Base-by-base conservation (phyloP, 1,140 invertebrate genomes). In the Penaeus indicus region DNA sequence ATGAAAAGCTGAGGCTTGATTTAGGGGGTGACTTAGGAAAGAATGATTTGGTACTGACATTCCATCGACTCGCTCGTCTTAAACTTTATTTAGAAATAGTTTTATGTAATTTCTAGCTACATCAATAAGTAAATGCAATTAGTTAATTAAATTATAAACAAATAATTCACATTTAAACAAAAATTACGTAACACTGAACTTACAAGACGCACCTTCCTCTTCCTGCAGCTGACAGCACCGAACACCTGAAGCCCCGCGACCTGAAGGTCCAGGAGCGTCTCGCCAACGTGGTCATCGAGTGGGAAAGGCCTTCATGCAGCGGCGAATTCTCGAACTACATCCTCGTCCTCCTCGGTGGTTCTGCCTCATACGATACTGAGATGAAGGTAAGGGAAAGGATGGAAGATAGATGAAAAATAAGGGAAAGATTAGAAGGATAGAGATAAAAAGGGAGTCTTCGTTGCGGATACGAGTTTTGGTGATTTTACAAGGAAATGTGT, bases 281-380 rank as follows among this genome's bases (percentile, higher is more conserved):
- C 32, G 79, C 90, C 69, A 90, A 90, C 61, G 90, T 91, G 16
- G 88, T 86, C 54, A 75, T 91, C 22, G 47, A 72, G 42, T 91
- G 91, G 91, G 77, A 90, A 38, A 38, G 89, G 61, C 91, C 91
- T 27, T 77, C 75, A 62, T 91, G 91, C 79, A 80, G 67, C 11
- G 91, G 91, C 25, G 89, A 90, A 32, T 80, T 91, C 61, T 64
- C 69, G n/a, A 88, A 85, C 83, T 91, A 91, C 90, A 91, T 91
- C 90, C 88, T 90, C 47, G 91, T 91, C 11, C 83, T 91, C 62
- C 89, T 91, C 22, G 91, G 91, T 5, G 90, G 90, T 22, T 63
- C 89, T 27, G 89, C 83, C 25, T 90, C 90, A 42, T 91, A 90
- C 86, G 91, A 91, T 83, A 90, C 90, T 19, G 91, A 91, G 78